Percentiles rank a stretch among this genome's conserved stretches.
phyloP scores from a whole-genome alignment of 2,888 invertebrate genomes.

The Hyposoter dolosus region DNA sequence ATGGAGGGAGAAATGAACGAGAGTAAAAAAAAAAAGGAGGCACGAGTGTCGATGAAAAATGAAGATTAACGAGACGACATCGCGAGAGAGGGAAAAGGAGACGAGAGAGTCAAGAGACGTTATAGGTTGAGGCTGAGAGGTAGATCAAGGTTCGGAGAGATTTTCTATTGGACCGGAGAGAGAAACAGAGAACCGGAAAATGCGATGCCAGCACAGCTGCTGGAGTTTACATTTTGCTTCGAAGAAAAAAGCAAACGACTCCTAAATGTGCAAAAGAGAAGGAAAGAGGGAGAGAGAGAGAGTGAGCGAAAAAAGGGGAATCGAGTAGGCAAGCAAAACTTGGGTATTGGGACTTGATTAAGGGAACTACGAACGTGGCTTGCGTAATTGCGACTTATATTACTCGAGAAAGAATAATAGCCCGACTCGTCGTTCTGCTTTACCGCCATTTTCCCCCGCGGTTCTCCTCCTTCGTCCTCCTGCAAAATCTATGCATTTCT shows the following conservation, averaged over 20 bases:
- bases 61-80: constrained; percentile 61
- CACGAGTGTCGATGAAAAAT: constrained; percentile 52
- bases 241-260: constrained; percentile 28
- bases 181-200: constrained; percentile 30
- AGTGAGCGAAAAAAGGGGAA: neutral
- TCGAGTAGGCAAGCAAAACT: constrained; percentile 42
- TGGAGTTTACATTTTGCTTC: constrained; percentile 30
- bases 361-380: constrained; percentile 66
- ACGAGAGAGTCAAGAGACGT: constrained; percentile 4
- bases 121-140: neutral
- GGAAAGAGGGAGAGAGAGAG: neutral
- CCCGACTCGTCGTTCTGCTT: constrained; percentile 10
- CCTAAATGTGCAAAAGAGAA: constrained; percentile 25
- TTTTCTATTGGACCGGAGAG: constrained; percentile 52
- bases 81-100: neutral
- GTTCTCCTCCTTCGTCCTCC: neutral
- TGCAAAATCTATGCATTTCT: constrained; percentile 11
- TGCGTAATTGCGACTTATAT: constrained; percentile 69
- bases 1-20: neutral
- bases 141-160: constrained; percentile 44
- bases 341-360: constrained; percentile 68
- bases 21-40: constrained; percentile 1
- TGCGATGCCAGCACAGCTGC: constrained; percentile 40
- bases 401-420: constrained; percentile 67
- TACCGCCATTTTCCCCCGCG: constrained; percentile 4